Evolutionary conservation across 1,140 invertebrate species (phyloP).

Genomic region (Drosophila tropicalis): DNA sequence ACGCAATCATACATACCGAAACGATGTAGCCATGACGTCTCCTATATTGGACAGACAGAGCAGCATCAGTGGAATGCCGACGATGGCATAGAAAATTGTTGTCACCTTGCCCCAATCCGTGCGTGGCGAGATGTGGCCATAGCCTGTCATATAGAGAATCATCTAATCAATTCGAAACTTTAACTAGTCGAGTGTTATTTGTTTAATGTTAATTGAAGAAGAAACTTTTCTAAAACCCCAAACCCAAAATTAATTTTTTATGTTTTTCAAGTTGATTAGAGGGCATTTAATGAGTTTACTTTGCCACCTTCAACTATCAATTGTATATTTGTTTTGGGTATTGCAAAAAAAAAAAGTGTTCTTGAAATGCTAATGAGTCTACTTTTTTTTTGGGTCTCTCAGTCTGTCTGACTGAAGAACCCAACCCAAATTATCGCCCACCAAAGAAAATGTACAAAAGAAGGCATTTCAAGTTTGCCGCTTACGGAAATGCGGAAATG

Average conservation of each 20-base stretch:
- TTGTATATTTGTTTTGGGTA: neutral
- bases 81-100: constrained; percentile 97
- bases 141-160: constrained; percentile 86
- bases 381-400: constrained; percentile 28
- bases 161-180: constrained; percentile 4
- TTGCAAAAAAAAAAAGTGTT: constrained; percentile 31
- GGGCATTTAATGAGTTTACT: constrained; percentile 11
- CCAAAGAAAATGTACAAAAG: constrained; percentile 41
- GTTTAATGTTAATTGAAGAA: too few relatives aligned
- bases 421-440: constrained; percentile 58
- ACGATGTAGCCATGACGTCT: constrained; percentile 97
- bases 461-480: constrained; percentile 68
- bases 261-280: neutral
- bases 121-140: constrained; percentile 97
- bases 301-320: constrained; percentile 41
- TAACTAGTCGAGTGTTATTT: too few relatives aligned
- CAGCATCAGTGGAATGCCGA: constrained; percentile 97
- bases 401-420: constrained; percentile 37
- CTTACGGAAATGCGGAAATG: constrained; percentile 66
- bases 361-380: constrained; percentile 51
- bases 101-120: constrained; percentile 96
- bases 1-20: constrained; percentile 85
- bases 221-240: too few relatives aligned
- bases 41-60: constrained; percentile 97
- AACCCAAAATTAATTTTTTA: constrained; percentile 8